Evolutionary conservation across 2,113 vertebrate species (phyloP).

Genomic region (Thymallus thymallus): DNA sequence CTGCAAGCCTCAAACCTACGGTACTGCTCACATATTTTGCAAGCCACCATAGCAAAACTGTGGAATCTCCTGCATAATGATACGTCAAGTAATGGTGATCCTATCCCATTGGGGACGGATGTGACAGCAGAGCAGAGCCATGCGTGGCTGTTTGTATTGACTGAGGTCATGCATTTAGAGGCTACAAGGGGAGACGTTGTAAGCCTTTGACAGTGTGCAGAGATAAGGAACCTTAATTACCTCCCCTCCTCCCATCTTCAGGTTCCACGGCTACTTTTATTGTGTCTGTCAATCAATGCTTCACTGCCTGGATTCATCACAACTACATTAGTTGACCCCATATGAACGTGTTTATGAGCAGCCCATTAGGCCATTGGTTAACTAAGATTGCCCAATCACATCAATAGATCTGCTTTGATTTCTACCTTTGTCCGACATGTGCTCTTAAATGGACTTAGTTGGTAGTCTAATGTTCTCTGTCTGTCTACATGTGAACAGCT

Average conservation of each 20-base stretch:
- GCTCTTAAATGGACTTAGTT: too few relatives aligned
- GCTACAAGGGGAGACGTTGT: slow-evolving; percentile 27
- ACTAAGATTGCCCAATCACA: not conserved
- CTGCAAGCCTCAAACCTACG: too few relatives aligned
- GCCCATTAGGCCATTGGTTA: slow-evolving; percentile 12
- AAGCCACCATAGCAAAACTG: too few relatives aligned
- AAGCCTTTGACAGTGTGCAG: slow-evolving; percentile 35
- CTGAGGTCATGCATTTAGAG: slow-evolving; percentile 25
- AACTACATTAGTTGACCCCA: slow-evolving; percentile 20
- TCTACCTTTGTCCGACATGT: not conserved
- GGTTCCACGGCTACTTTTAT: slow-evolving; percentile 33
- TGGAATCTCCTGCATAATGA: slow-evolving; percentile 59
- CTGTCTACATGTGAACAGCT: too few relatives aligned
- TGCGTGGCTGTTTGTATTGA: slow-evolving; percentile 46
- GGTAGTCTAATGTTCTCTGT: too few relatives aligned
- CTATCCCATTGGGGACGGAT: slow-evolving; percentile 25
- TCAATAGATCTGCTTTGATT: slow-evolving; percentile 24
- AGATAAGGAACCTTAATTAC: slow-evolving; percentile 53
- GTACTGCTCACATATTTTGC: too few relatives aligned
- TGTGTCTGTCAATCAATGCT: slow-evolving; percentile 12
- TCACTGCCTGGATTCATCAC: slow-evolving; percentile 34
- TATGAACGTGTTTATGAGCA: slow-evolving; percentile 23
- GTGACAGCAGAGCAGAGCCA: slow-evolving; percentile 29
- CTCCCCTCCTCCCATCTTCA: slow-evolving; percentile 50
- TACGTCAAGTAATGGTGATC: slow-evolving; percentile 55